These are phyloP conservation scores for Palythoa grandis DNA, from an alignment of 92 coral and sea anemone species.

Conservation along the genomic window DNA sequence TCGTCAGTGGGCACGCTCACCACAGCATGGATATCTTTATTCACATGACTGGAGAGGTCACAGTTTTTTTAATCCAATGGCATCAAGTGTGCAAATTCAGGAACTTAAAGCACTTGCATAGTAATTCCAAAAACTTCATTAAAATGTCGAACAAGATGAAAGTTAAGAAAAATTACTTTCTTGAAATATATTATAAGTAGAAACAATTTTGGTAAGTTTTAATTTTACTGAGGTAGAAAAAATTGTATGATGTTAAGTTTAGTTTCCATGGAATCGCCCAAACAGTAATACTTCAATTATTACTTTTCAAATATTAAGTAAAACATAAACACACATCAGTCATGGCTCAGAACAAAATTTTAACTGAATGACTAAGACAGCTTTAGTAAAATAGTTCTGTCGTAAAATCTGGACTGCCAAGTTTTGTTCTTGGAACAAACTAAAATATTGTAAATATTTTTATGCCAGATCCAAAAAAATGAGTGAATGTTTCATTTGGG, in stretches of 20 bases:
- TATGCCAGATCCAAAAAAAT: neutral
- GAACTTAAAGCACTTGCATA: slow-evolving; percentile 41
- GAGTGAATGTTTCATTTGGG: neutral
- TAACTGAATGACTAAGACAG: neutral
- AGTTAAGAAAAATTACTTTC: neutral
- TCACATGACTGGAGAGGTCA: slow-evolving; percentile 86
- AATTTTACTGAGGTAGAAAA: neutral
- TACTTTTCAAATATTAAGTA: neutral
- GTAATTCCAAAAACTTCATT: neutral
- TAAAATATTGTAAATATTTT: neutral
- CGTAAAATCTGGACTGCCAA: neutral
- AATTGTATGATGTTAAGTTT: neutral
- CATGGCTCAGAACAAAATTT: neutral
- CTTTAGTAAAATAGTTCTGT: neutral
- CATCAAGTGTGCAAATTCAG: slow-evolving; percentile 71
- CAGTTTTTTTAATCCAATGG: slow-evolving; percentile 72
- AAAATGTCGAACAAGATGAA: neutral
- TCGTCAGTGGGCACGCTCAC: slow-evolving; percentile 66
- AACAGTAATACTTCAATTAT: neutral
- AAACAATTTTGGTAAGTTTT: neutral
- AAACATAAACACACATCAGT: neutral
- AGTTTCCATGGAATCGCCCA: neutral
- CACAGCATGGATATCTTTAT: slow-evolving; percentile 80
- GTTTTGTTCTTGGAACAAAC: neutral
- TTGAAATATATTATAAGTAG: neutral